Percentiles rank a stretch among this genome's conserved stretches.
phyloP scores from a whole-genome alignment of 2,113 vertebrate genomes.

The Psittacula cyanocephala region DNA sequence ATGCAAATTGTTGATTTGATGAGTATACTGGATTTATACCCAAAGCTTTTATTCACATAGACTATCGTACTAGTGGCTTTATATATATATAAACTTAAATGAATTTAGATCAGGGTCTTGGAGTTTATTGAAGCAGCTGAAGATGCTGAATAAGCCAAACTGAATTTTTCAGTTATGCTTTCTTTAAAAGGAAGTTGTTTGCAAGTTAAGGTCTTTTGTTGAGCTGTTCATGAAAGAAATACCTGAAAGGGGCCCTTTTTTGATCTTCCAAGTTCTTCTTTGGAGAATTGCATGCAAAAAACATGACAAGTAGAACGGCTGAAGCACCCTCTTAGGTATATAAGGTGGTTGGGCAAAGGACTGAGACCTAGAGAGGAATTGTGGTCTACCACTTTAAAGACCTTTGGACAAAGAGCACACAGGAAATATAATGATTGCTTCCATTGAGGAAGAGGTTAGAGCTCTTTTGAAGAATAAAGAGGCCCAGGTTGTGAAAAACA shows the following conservation, averaged over 20 bases:
- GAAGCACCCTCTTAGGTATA: neutral
- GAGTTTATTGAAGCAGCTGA: neutral
- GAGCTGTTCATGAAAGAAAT: neutral
- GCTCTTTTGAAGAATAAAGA: neutral
- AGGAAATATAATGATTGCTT: neutral
- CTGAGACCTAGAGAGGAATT: neutral
- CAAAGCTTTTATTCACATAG: neutral
- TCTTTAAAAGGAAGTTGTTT: neutral
- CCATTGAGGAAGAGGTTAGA: neutral
- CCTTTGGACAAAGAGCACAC: neutral
- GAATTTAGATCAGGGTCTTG: neutral
- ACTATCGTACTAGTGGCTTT: neutral
- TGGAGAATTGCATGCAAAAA: fast-evolving
- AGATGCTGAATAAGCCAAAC: neutral
- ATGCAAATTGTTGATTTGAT: neutral
- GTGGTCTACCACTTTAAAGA: neutral
- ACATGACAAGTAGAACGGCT: neutral
- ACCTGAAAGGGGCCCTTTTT: neutral
- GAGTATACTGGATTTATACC: neutral
- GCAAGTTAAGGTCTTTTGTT: neutral
- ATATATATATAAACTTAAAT: neutral
- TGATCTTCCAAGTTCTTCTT: neutral
- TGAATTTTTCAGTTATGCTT: neutral
- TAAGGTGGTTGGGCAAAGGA: neutral
- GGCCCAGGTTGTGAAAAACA: neutral